A percentile compares a stretch with the other conserved stretches of the same genome.
Conservation (phyloP, 2,113 vertebrate species). For the Otolemur garnettii region DNA sequence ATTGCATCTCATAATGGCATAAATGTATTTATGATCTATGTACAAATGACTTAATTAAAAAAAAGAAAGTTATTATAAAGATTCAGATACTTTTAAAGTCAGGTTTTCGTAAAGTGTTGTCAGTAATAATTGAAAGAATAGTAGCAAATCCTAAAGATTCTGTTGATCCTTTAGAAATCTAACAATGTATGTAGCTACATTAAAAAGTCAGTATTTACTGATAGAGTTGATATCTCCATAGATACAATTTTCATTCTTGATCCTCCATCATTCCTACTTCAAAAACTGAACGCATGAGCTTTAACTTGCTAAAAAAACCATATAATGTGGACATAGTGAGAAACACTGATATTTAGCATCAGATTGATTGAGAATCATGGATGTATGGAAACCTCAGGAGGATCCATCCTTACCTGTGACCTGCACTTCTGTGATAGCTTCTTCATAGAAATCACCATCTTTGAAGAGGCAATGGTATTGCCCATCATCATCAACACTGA, state of each 20-base stretch:
- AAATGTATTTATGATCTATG: too few species aligned
- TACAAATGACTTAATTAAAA: too few species aligned
- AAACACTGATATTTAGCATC: neutral
- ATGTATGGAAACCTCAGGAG: neutral
- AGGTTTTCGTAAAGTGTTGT: neutral
- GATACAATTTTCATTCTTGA: neutral
- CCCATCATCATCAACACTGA: slow-evolving; percentile 58
- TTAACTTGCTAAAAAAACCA: neutral
- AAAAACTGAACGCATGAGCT: neutral
- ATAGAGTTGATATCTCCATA: neutral
- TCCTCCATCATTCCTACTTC: neutral
- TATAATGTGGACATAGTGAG: neutral
- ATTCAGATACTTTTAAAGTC: neutral
- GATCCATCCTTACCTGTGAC: slow-evolving; percentile 38
- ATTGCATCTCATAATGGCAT: too few species aligned
- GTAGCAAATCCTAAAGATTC: neutral
- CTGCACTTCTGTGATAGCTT: slow-evolving; percentile 21
- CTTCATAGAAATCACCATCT: slow-evolving; percentile 28
- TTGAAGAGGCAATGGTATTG: slow-evolving; percentile 65
- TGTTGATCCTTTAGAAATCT: neutral
- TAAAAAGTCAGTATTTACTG: neutral
- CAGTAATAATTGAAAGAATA: neutral
- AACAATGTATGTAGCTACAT: neutral
- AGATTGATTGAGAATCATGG: neutral
- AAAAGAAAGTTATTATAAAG: neutral